These are phyloP conservation scores for Hyles lineata DNA, from an alignment of 2,888 invertebrate species.

Conservation along the genomic window DNA sequence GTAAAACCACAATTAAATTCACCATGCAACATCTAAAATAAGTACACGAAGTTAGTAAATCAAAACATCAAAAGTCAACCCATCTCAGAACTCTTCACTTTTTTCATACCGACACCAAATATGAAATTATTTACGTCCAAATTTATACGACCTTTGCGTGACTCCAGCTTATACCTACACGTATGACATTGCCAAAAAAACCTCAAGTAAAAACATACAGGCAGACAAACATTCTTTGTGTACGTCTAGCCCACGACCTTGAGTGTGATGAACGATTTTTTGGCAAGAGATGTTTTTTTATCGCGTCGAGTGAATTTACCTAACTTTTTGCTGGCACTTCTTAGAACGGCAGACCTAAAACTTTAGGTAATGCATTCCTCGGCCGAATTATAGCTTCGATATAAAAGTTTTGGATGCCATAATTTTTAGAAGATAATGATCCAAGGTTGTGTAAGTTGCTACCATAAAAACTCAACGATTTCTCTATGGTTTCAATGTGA, in stretches of 20 bases:
- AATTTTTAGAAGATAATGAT: constrained; percentile 75
- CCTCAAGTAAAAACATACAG: constrained; percentile 69
- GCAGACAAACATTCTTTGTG: constrained; percentile 81
- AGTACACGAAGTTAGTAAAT: not conserved
- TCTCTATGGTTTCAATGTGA: not conserved
- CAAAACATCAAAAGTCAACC: constrained; percentile 24
- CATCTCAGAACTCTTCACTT: constrained; percentile 34
- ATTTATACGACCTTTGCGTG: constrained; percentile 77
- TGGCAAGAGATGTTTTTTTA: constrained; percentile 67
- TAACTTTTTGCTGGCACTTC: constrained; percentile 79
- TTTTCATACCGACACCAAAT: constrained; percentile 60
- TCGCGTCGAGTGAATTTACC: constrained; percentile 81
- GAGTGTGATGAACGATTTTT: constrained; percentile 79
- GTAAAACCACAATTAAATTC: too few species aligned
- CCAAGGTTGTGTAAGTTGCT: constrained; percentile 46
- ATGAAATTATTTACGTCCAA: constrained; percentile 71
- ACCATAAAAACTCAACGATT: constrained; percentile 17
- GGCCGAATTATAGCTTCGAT: constrained; percentile 65
- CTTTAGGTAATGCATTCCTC: constrained; percentile 74
- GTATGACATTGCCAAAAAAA: constrained; percentile 81
- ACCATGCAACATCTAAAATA: not conserved
- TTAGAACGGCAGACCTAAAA: constrained; percentile 69
- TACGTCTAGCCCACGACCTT: constrained; percentile 80
- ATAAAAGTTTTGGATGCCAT: constrained; percentile 73
- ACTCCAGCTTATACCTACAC: constrained; percentile 68